Evolutionary conservation across 2,888 invertebrate genomes (phyloP), one percentile per base, ranked within the genome.

Genomic region (Melolontha melolontha): DNA sequence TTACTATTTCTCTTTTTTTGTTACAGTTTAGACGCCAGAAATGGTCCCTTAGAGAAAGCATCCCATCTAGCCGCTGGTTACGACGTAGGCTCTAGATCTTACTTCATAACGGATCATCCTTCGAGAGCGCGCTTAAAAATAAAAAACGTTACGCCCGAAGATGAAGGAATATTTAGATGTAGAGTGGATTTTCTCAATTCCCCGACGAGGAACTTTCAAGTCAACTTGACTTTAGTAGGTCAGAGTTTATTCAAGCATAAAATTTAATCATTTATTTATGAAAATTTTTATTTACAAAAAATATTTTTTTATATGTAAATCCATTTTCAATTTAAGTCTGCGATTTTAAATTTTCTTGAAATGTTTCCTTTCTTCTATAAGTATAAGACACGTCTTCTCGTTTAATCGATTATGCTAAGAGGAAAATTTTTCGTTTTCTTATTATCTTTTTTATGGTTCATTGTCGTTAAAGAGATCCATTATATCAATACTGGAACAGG

Each of bases 201-300:
- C 0, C 95, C 95, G 0, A 96, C 96, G 0, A 89, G 92, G 77
- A 96, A 96, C 83, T 94, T 92, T 79, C 88, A 90, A 78, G 91
- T 95, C 78, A 95, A 94, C 81, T 87, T 96, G 75, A 94, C 93
- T 75, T 90, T 96, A 80, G 91, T 96, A 79, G 94, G 96, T 96
- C 84, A 89, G 92, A 86, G 47, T 42, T 42, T 47, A 17, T 40
- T 54, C 40, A 27, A 52, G 29, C 44, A 16, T 41, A 49, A 69
- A 40, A 34, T 52, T 41, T 67, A 62, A 44, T 67, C 29, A 39
- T 17, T 52, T 54, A 17, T 40, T 40, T 54, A 54, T 14, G 40
- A 40, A 40, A 16, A 34, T 34, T 1, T 34, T 34, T 6, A 34
- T 34, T 34, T 34, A 10, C 2, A 22, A 22, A 22, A 22, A 22